These are phyloP conservation scores for Melikaiella ostensackeni DNA, from an alignment of 2,888 invertebrate species.

Conservation along the genomic window DNA sequence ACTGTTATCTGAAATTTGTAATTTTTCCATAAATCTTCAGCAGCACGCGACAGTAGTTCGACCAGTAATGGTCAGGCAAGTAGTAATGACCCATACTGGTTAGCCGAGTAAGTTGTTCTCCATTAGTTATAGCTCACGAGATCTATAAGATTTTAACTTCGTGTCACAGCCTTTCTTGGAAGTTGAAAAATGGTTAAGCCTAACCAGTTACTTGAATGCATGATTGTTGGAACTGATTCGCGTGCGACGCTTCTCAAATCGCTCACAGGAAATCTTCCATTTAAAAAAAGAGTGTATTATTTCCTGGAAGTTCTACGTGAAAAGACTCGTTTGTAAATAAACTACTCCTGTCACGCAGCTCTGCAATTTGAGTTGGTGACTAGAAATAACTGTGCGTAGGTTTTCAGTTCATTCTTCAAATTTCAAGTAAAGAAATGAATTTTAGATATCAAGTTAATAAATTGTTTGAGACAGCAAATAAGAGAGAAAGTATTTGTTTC, in stretches of 20 bases:
- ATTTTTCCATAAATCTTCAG: not conserved
- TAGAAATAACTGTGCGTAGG: not conserved
- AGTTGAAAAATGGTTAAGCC: not conserved
- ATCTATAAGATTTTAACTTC: not conserved
- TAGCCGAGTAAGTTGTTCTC: not conserved
- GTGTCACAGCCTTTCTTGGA: not conserved
- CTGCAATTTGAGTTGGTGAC: not conserved
- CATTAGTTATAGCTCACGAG: not conserved
- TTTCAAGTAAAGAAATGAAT: no score
- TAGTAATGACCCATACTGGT: not conserved
- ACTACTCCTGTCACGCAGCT: not conserved
- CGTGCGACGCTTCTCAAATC: not conserved
- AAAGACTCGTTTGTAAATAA: not conserved
- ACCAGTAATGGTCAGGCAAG: not conserved
- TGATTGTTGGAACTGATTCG: not conserved
- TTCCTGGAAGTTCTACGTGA: not conserved
- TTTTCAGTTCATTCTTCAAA: not conserved
- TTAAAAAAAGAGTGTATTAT: not conserved
- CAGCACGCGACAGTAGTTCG: not conserved
- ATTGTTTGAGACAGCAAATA: no score
- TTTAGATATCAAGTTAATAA: no score
- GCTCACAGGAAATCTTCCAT: not conserved
- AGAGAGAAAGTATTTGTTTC: no score
- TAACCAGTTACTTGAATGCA: not conserved
- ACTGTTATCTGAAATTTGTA: not conserved